Percentiles rank a stretch among this genome's conserved stretches.
Conservation (phyloP, 2,113 vertebrate genomes). For the Anolis carolinensis region DNA sequence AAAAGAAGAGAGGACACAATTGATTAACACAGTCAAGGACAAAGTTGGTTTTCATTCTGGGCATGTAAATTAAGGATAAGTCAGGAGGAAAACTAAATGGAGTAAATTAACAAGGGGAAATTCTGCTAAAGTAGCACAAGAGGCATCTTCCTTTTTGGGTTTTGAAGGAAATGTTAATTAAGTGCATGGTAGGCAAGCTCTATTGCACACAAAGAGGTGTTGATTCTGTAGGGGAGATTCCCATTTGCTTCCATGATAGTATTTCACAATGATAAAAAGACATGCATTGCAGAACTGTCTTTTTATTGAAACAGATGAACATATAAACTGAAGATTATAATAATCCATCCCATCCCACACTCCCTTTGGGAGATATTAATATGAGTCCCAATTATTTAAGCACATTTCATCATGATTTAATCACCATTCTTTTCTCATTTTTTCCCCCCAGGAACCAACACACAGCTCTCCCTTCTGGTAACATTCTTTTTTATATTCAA, state of each 20-base stretch:
- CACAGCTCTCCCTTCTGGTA: constrained; percentile 38
- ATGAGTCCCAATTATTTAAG: too few species aligned
- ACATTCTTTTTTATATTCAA: constrained; percentile 1
- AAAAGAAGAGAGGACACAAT: not conserved
- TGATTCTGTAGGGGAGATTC: not conserved
- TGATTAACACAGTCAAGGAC: not conserved
- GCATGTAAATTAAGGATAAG: not conserved
- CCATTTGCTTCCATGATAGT: not conserved
- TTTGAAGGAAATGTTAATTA: not conserved
- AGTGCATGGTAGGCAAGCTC: not conserved
- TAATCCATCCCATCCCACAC: too few species aligned
- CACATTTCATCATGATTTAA: not conserved
- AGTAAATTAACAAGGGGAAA: not conserved
- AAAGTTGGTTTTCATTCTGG: not conserved
- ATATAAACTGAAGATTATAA: not conserved
- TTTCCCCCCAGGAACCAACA: not conserved
- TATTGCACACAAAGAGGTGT: not conserved
- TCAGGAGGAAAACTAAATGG: not conserved
- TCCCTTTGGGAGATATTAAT: too few species aligned
- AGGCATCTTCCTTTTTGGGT: not conserved
- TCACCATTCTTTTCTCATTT: constrained; percentile 19
- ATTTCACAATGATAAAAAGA: not conserved
- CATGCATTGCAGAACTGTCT: not conserved
- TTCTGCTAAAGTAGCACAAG: not conserved
- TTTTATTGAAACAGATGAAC: not conserved